Percentiles rank a stretch among this genome's conserved stretches.
Conservation (phyloP, 2,113 vertebrate species). For the Prolemur simus region DNA sequence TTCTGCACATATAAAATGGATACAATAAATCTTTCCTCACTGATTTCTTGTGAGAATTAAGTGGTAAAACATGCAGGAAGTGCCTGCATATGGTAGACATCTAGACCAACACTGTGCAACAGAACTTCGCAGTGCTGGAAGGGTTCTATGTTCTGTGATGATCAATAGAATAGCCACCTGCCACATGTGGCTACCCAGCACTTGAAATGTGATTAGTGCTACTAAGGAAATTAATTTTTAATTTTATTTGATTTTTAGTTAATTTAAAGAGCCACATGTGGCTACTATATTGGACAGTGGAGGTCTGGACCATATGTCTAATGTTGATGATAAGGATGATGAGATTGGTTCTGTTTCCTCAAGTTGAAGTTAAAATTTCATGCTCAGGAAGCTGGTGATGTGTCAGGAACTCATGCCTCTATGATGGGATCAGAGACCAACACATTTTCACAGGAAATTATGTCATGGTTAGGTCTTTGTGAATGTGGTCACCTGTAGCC, state of each 20-base stretch:
- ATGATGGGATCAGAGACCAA: background rate
- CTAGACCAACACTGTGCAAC: background rate
- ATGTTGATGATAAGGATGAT: background rate
- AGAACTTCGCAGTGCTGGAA: background rate
- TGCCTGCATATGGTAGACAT: background rate
- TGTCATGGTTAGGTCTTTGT: background rate
- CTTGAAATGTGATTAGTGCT: background rate
- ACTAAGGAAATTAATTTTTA: background rate
- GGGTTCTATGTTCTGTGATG: background rate
- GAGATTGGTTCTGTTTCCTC: background rate
- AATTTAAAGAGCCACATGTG: background rate
- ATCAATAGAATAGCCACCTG: background rate
- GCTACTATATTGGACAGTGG: background rate
- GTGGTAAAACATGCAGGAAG: background rate
- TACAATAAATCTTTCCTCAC: background rate
- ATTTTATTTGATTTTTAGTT: background rate
- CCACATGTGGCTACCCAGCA: background rate
- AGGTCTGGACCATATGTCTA: background rate
- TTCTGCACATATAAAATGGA: background rate
- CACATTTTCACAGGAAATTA: background rate
- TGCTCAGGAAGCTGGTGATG: background rate
- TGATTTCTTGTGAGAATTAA: background rate
- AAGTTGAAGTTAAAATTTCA: background rate
- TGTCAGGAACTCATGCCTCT: background rate
- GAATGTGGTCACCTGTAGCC: background rate